phyloP scores from a whole-genome alignment of 23 tunicate species.

The Aplidium turbinatum region DNA sequence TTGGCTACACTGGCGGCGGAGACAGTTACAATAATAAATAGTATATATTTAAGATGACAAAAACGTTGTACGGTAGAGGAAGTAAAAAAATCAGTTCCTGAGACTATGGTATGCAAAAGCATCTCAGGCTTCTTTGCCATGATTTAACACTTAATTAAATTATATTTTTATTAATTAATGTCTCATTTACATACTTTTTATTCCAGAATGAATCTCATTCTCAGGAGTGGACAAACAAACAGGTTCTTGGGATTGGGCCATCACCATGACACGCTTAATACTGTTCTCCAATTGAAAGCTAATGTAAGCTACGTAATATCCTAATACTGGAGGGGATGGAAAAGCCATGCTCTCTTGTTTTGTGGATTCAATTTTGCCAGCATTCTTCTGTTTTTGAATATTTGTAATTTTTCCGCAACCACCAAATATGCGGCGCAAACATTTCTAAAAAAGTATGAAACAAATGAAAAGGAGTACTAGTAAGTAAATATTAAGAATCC shows the following conservation, averaged over 20 bases:
- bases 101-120: too few species aligned
- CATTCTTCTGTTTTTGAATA: constrained; percentile 40
- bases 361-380: constrained; percentile 28
- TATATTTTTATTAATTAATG: too few species aligned
- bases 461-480: neutral
- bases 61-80: too few species aligned
- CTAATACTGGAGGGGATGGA: constrained; percentile 14
- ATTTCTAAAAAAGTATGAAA: constrained; percentile 16
- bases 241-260: neutral
- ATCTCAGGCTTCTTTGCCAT: too few species aligned
- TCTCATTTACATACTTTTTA: constrained; percentile 40
- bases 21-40: too few species aligned
- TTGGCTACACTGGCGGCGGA: too few species aligned
- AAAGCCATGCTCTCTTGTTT: constrained; percentile 22
- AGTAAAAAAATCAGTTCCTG: too few species aligned
- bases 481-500: neutral
- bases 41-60: too few species aligned
- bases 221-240: neutral
- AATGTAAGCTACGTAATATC: constrained; percentile 48
- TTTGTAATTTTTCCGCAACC: constrained; percentile 42
- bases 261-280: constrained; percentile 5
- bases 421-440: constrained; percentile 29
- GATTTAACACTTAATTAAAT: too few species aligned
- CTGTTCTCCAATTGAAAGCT: neutral
- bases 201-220: constrained; percentile 24